A percentile compares a stretch with the other conserved stretches of the same genome.
Evolutionary conservation across 2,113 vertebrate species (phyloP).

Genomic region (Balaeniceps rex): DNA sequence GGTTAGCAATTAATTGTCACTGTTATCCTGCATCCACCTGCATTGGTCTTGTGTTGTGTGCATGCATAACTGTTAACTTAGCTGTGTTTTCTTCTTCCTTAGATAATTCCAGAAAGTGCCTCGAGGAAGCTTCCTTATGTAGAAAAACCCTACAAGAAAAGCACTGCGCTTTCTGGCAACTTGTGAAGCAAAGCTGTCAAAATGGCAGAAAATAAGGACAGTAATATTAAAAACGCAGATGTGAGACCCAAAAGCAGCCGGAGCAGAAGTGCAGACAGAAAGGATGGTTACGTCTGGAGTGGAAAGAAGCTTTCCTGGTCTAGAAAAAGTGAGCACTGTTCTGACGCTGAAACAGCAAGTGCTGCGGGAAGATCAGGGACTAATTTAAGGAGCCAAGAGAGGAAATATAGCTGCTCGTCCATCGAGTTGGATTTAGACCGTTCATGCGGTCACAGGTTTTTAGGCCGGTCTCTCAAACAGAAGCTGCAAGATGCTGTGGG

Average conservation of each 20-base stretch:
- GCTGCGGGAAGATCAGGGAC: slow-evolving; percentile 64
- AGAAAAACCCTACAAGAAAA: slow-evolving; percentile 22
- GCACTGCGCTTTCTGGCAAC: background rate
- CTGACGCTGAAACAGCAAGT: slow-evolving; percentile 67
- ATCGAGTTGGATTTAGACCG: slow-evolving; percentile 82
- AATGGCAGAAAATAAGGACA: slow-evolving; percentile 82
- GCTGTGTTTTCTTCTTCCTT: background rate
- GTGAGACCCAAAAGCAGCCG: slow-evolving; percentile 88
- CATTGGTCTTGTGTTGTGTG: background rate
- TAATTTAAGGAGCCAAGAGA: slow-evolving; percentile 80
- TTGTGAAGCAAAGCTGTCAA: slow-evolving; percentile 18
- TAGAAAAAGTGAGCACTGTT: slow-evolving; percentile 71
- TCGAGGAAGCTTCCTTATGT: slow-evolving; percentile 47
- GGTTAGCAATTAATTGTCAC: background rate
- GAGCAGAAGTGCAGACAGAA: slow-evolving; percentile 90
- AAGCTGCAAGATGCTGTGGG: slow-evolving; percentile 95
- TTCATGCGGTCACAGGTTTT: slow-evolving; percentile 82
- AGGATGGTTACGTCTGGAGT: slow-evolving; percentile 88
- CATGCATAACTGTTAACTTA: background rate
- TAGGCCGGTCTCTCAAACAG: slow-evolving; percentile 89
- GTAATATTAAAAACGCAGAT: slow-evolving; percentile 75
- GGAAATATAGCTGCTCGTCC: slow-evolving; percentile 85
- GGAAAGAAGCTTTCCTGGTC: slow-evolving; percentile 90
- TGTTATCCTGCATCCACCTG: background rate
- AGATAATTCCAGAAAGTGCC: slow-evolving; percentile 59